These are phyloP conservation scores for Actias luna DNA, from an alignment of 2,888 invertebrate species.

Conservation along the genomic window DNA sequence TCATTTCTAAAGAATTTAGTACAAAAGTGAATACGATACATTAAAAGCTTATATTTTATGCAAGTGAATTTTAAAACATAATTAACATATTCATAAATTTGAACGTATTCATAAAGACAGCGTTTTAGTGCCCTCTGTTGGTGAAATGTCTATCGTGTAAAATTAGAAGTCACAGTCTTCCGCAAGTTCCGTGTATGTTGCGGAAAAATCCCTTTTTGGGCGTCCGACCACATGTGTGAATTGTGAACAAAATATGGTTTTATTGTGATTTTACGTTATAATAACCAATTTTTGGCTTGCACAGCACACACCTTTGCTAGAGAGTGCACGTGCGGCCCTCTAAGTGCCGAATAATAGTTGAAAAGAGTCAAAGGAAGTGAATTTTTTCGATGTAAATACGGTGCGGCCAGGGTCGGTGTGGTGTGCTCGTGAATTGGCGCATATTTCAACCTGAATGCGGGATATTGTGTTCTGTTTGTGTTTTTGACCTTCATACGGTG, in stretches of 20 bases:
- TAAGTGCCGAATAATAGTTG: slow-evolving; percentile 64
- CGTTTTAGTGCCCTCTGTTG: slow-evolving; percentile 68
- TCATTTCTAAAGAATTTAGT: neutral
- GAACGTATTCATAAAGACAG: slow-evolving; percentile 52
- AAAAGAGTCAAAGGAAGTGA: slow-evolving; percentile 74
- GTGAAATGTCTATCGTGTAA: slow-evolving; percentile 64
- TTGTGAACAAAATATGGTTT: slow-evolving; percentile 79
- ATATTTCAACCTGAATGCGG: slow-evolving; percentile 54
- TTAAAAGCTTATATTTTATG: neutral
- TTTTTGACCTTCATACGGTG: slow-evolving; percentile 63
- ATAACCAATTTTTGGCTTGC: slow-evolving; percentile 58
- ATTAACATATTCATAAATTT: slow-evolving; percentile 25
- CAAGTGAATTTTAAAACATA: neutral
- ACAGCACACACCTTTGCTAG: slow-evolving; percentile 55
- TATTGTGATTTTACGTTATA: slow-evolving; percentile 66
- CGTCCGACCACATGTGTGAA: slow-evolving; percentile 86
- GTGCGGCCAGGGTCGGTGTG: slow-evolving; percentile 75
- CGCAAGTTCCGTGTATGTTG: slow-evolving; percentile 80
- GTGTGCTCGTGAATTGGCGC: slow-evolving; percentile 70
- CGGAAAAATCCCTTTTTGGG: slow-evolving; percentile 86
- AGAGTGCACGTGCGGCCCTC: slow-evolving; percentile 60
- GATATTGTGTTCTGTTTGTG: slow-evolving; percentile 50
- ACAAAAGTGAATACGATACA: neutral
- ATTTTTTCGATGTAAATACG: slow-evolving; percentile 81
- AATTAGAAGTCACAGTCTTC: slow-evolving; percentile 80